Evolutionary conservation across 2,113 vertebrate species (phyloP).

Genomic region (Circaetus gallicus): DNA sequence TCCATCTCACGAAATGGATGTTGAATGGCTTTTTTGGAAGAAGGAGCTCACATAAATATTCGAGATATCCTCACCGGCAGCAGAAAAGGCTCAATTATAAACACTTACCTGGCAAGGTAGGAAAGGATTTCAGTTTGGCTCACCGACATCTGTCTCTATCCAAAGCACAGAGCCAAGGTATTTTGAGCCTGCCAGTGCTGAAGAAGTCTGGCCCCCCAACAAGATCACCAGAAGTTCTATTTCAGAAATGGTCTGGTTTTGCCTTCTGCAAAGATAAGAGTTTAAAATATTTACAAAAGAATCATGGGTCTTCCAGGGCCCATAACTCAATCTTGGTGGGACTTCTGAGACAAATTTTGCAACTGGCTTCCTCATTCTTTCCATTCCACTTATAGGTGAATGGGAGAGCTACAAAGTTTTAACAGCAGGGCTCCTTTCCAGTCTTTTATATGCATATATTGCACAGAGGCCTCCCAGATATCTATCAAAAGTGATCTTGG

Average conservation of each 20-base stretch:
- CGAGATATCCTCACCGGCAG: too few relatives aligned
- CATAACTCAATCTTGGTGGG: background rate
- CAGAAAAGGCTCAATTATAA: too few relatives aligned
- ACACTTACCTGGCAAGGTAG: too few relatives aligned
- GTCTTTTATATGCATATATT: background rate
- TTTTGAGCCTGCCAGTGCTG: background rate
- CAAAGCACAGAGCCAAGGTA: background rate
- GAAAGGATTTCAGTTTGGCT: too few relatives aligned
- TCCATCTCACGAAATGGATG: too few relatives aligned
- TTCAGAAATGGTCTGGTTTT: constrained; percentile 8
- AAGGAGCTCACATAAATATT: too few relatives aligned
- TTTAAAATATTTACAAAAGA: background rate
- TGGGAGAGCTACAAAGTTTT: background rate
- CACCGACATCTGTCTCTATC: too few relatives aligned
- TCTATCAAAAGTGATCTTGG: background rate
- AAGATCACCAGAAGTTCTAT: background rate
- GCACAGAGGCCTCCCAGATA: background rate
- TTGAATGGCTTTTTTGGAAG: too few relatives aligned
- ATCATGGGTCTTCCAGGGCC: background rate
- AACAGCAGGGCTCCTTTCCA: background rate
- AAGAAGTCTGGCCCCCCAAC: background rate
- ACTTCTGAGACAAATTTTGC: background rate
- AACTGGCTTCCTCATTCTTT: background rate
- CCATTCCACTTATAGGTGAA: background rate
- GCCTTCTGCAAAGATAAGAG: constrained; percentile 1